These are phyloP conservation scores for Labeo catla DNA, from an alignment of 2,113 vertebrate genomes.

Conservation along the genomic window DNA sequence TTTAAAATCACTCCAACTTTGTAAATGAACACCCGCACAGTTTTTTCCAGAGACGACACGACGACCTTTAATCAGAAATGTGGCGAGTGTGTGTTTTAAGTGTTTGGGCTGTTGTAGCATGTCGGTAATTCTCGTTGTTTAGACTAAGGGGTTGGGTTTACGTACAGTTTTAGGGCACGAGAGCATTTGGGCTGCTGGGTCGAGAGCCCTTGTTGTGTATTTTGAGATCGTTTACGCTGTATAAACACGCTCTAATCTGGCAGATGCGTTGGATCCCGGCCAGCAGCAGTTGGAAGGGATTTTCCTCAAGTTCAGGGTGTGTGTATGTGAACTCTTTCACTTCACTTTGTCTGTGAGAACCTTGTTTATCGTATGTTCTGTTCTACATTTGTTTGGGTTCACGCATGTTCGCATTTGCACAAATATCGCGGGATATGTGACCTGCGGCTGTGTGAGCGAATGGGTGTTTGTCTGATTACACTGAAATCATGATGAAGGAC, in stretches of 20 bases:
- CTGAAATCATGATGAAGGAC: neutral
- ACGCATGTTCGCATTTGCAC: neutral
- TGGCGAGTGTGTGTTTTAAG: neutral
- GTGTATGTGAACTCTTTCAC: constrained; percentile 23
- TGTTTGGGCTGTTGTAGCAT: constrained; percentile 14
- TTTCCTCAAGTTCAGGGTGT: constrained; percentile 49
- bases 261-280: constrained; percentile 58
- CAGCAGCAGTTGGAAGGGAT: constrained; percentile 38
- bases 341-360: constrained; percentile 25
- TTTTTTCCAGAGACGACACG: neutral
- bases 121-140: constrained; percentile 48
- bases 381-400: constrained; percentile 13
- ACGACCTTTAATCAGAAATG: constrained; percentile 23
- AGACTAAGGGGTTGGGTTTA: constrained; percentile 58
- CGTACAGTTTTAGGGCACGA: constrained; percentile 55
- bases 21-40: constrained; percentile 20
- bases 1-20: constrained; percentile 21
- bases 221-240: constrained; percentile 65
- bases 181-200: constrained; percentile 63
- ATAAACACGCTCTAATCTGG: constrained; percentile 66
- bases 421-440: neutral
- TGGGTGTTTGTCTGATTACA: neutral
- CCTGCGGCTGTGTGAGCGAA: neutral
- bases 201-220: constrained; percentile 66
- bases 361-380: neutral